These are phyloP conservation scores for Cyclophora albipunctata DNA, from an alignment of 2,888 invertebrate genomes.

Conservation along the genomic window DNA sequence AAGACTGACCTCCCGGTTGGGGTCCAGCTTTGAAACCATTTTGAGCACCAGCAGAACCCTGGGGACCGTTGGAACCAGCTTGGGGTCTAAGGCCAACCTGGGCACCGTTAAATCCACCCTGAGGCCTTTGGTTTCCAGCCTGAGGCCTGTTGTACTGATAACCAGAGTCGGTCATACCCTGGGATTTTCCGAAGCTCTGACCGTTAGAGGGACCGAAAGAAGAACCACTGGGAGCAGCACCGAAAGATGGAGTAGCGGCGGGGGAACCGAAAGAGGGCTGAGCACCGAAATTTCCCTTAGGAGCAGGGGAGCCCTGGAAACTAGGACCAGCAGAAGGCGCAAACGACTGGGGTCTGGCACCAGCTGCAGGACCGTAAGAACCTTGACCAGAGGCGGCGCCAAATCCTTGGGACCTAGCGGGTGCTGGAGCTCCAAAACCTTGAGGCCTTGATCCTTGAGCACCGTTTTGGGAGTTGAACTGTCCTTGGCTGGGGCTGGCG, in stretches of 20 bases:
- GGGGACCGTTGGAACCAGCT: constrained; percentile 3
- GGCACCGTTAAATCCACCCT: no score
- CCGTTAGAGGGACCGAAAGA: constrained; percentile 5
- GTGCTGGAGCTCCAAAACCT: no score
- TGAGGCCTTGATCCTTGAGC: constrained; percentile 1
- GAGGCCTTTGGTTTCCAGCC: constrained; percentile 6
- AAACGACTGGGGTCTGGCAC: neutral
- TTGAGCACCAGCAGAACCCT: constrained; percentile 5
- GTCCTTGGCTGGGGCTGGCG: neutral
- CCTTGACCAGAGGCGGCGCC: constrained; percentile 2
- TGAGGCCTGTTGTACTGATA: constrained; percentile 21
- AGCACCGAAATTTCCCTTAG: no score
- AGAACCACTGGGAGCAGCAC: constrained; percentile 8
- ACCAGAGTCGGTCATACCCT: constrained; percentile 17
- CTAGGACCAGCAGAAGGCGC: constrained; percentile 2
- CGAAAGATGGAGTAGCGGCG: constrained; percentile 8
- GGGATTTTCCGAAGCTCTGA: constrained; percentile 13
- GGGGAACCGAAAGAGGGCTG: constrained; percentile 11
- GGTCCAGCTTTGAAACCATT: constrained; percentile 18
- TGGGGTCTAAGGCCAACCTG: no score
- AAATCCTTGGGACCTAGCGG: no score
- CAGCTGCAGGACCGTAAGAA: constrained; percentile 11
- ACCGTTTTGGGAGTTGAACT: neutral
- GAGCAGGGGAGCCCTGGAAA: no score
- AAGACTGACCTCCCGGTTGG: constrained; percentile 23